These are phyloP conservation scores for Mus spretus DNA, from an alignment of 2,797 vertebrate species.

Conservation along the genomic window DNA sequence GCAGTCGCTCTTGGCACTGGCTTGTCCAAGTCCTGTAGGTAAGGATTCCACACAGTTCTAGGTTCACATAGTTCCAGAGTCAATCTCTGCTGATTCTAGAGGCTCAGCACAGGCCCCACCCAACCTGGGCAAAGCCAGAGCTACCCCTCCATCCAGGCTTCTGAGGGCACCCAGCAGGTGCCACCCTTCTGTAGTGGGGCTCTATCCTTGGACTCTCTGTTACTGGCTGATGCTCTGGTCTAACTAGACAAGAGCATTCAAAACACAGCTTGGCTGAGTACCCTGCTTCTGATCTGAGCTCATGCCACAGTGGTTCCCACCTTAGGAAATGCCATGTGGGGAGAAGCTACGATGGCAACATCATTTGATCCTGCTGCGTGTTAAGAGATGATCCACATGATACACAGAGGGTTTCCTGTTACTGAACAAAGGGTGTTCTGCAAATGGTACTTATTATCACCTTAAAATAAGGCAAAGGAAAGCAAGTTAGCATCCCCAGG, in stretches of 20 bases:
- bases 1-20: not conserved
- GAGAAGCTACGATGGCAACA: not conserved
- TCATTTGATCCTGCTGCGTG: not conserved
- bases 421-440: not conserved
- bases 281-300: not conserved
- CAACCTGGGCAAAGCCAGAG: not conserved
- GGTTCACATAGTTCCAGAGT: not conserved
- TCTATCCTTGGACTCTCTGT: not conserved
- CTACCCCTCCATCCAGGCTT: not conserved
- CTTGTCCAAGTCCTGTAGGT: not conserved
- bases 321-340: not conserved
- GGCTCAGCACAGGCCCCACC: not conserved
- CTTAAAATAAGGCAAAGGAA: not conserved
- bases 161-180: not conserved
- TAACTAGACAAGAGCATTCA: not conserved
- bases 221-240: not conserved
- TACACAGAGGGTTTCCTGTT: not conserved
- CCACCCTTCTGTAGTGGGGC: not conserved
- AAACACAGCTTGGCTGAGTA: not conserved
- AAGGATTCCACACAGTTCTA: not conserved
- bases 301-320: not conserved
- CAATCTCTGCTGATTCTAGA: not conserved
- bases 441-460: not conserved
- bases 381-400: not conserved
- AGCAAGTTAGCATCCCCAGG: not conserved